Base-by-base conservation (phyloP, 2,888 invertebrate genomes). In the Phengaris alcon region DNA sequence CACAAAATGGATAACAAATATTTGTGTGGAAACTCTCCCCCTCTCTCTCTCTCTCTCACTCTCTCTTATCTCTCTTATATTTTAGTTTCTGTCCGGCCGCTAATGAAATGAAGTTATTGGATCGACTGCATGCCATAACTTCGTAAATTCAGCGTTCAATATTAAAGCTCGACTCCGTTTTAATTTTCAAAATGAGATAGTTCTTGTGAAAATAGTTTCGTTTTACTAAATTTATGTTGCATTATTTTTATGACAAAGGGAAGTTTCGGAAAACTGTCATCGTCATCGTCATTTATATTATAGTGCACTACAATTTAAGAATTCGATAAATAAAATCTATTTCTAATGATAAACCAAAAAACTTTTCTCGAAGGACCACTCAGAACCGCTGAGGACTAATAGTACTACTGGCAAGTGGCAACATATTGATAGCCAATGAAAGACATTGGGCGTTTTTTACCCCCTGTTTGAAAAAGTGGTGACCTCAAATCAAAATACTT, bases 41-140 rank as follows among this genome's bases (percentile, higher is more conserved):
- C 35, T 35, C 35, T 35, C 35, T 35, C 4, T 35, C 22, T 22
- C 22, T 22, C 22, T 54, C 35, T 54, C 35, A 35, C 2, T 35
- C 35, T 35, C 35, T 35, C 4, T 35, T 35, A 35, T 35, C 35
- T 22, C 15, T 70, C 51, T 52, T 70, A 48, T 70, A 70, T 51
- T 72, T 72, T 51, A 74, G 57, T 57, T 70, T 68, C 55, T 68
- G 70, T 74, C 59, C 74, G 59, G 46, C 74, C 54, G 57, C 46
- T 59, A 73, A 73, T 59, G 73, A 57, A 73, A 73, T 73, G 35
- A 15, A 73, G 57, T 73, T 73, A 55, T 73, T 57, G 59, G 73
- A 57, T 59, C 46, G 73, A 57, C 59, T 46, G 73, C 59, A 73
- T n/a, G 57, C 57, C 55, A 55, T 55, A 57, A 73, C 55, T 73